phyloP scores from a whole-genome alignment of 2,797 vertebrate genomes.

The Podarcis siculus region DNA sequence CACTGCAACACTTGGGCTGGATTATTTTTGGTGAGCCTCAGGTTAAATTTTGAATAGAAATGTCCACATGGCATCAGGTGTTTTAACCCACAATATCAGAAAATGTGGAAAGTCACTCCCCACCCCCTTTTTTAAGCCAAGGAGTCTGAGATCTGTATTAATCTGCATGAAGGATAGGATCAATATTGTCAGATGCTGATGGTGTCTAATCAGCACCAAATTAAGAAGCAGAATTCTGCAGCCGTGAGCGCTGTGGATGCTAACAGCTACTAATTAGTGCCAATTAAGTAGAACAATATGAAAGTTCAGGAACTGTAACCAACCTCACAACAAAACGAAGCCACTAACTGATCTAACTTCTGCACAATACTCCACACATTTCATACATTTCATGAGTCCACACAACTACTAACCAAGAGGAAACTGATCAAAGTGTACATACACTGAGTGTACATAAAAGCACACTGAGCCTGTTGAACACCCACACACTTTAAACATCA shows the following conservation, averaged over 20 bases:
- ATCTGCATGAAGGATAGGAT: slow-evolving; percentile 1
- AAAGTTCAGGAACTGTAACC: not conserved
- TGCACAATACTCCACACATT: no score
- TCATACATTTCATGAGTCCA: no score
- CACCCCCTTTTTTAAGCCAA: slow-evolving; percentile 40
- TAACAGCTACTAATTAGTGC: slow-evolving; percentile 21
- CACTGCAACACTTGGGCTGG: no score
- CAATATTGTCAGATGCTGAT: slow-evolving; percentile 40
- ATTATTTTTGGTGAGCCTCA: no score
- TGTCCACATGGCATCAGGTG: not conserved
- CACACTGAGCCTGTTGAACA: no score
- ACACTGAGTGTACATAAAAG: no score
- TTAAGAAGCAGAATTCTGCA: slow-evolving; percentile 37
- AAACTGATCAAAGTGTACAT: no score
- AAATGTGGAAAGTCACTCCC: no score
- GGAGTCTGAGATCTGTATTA: slow-evolving; percentile 47
- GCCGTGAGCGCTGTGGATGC: not conserved
- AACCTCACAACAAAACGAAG: not conserved
- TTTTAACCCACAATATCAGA: not conserved
- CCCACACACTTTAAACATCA: no score
- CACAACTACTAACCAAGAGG: no score
- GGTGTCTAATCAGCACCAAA: slow-evolving; percentile 13
- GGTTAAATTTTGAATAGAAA: not conserved
- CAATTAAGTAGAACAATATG: slow-evolving; percentile 48
- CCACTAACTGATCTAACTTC: not conserved